Percentiles rank a stretch among this genome's conserved stretches.
These are phyloP conservation scores for Rhynchomys soricoides DNA, from an alignment of 2,113 vertebrate genomes.

Conservation along the genomic window DNA sequence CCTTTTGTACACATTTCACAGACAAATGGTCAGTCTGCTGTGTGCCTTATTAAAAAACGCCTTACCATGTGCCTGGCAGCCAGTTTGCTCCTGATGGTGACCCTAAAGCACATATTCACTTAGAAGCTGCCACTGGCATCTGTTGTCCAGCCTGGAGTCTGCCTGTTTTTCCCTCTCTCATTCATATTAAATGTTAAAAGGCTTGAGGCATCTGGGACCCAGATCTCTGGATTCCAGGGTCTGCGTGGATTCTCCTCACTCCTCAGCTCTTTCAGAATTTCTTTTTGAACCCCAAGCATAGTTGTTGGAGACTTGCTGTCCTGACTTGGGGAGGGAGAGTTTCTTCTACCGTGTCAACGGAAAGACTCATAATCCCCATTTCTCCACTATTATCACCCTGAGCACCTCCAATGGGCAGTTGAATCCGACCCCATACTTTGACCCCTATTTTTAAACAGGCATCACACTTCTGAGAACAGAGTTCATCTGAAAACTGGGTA, in stretches of 20 bases:
- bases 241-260: constrained; percentile 97
- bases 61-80: constrained; percentile 93
- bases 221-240: constrained; percentile 89
- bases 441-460: constrained; percentile 90
- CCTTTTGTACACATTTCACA: constrained; percentile 98
- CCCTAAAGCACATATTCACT: constrained; percentile 97
- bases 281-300: constrained; percentile 94
- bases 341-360: constrained; percentile 90
- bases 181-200: constrained; percentile 93
- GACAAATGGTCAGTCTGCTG: constrained; percentile 95
- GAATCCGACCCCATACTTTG: constrained; percentile 92
- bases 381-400: constrained; percentile 93
- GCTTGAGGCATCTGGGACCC: constrained; percentile 92
- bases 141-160: constrained; percentile 91
- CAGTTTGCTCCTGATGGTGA: constrained; percentile 95
- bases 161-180: constrained; percentile 92
- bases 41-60: constrained; percentile 95
- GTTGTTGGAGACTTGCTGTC: constrained; percentile 91
- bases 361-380: constrained; percentile 93
- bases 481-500: constrained; percentile 97
- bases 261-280: constrained; percentile 95
- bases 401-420: constrained; percentile 88
- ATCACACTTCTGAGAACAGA: constrained; percentile 97
- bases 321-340: constrained; percentile 86
- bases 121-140: constrained; percentile 91